phyloP scores from a whole-genome alignment of 2,797 vertebrate genomes.

The Ctenosaura bakeri region DNA sequence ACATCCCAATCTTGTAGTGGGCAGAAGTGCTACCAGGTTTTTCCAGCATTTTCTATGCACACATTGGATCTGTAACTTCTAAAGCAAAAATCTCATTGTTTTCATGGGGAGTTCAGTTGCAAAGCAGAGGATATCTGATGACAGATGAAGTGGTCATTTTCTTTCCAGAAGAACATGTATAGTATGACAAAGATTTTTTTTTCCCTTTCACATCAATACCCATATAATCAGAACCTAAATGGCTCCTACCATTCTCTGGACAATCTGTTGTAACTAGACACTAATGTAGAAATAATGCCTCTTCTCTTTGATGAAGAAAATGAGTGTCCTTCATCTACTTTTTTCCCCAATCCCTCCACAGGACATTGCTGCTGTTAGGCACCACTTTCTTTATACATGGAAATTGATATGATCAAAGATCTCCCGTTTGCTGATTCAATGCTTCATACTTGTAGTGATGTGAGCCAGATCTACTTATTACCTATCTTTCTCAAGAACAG shows the following conservation, averaged over 20 bases:
- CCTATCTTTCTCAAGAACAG: conserved; percentile 57
- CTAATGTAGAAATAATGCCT: conserved; percentile 76
- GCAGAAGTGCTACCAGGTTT: conserved; percentile 9
- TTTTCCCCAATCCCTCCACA: conserved; percentile 29
- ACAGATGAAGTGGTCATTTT: conserved; percentile 39
- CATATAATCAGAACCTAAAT: conserved; percentile 75
- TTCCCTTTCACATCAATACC: conserved; percentile 63
- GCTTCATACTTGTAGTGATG: conserved; percentile 61
- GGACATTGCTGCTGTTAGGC: conserved; percentile 77
- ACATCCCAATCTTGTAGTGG: conserved; percentile 21
- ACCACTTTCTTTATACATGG: conserved; percentile 70
- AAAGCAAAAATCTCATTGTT: conserved; percentile 25
- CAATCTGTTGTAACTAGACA: conserved; percentile 77
- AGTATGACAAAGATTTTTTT: conserved; percentile 61
- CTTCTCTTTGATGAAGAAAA: conserved; percentile 80
- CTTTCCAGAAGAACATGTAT: conserved; percentile 33
- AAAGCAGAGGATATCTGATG: conserved; percentile 41
- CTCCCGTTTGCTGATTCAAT: conserved; percentile 76
- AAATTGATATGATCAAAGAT: conserved; percentile 81
- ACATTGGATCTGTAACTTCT: conserved; percentile 21
- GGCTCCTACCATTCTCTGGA: conserved; percentile 74
- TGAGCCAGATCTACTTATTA: conserved; percentile 39
- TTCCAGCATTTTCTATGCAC: conserved; percentile 5
- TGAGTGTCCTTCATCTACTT: conserved; percentile 69
- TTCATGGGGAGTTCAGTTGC: conserved; percentile 37